phyloP scores from a whole-genome alignment of 1,140 invertebrate species.

The Odontomachus brunneus region DNA sequence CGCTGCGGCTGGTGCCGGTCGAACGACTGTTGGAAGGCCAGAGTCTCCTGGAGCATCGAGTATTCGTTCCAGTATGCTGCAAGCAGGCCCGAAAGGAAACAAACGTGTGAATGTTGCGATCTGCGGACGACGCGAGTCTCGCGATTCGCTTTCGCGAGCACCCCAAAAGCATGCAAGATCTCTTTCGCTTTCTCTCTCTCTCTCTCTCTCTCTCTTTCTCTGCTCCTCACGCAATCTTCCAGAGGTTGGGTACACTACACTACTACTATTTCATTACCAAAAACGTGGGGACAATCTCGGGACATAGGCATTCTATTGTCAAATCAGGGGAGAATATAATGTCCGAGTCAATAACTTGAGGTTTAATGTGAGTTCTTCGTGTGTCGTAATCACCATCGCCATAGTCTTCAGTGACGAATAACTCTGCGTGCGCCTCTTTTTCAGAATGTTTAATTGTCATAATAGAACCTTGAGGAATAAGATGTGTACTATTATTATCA shows the following conservation, averaged over 20 bases:
- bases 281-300: neutral
- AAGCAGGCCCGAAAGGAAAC: slow-evolving; percentile 46
- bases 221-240: slow-evolving; percentile 24
- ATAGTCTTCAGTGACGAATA: slow-evolving; percentile 26
- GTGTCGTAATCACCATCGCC: neutral
- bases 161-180: slow-evolving; percentile 31
- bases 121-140: neutral
- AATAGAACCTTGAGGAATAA: neutral
- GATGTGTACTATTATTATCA: neutral
- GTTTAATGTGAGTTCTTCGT: slow-evolving; percentile 1
- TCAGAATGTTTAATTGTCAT: neutral
- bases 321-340: neutral
- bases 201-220: slow-evolving; percentile 15
- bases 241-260: slow-evolving; percentile 8
- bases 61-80: slow-evolving; percentile 51
- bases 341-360: neutral
- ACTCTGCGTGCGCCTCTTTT: neutral
- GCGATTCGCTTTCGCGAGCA: neutral
- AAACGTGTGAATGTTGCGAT: slow-evolving; percentile 40
- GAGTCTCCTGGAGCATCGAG: neutral
- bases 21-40: neutral
- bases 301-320: neutral
- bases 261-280: slow-evolving; percentile 11
- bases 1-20: slow-evolving; percentile 31
- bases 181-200: neutral